A percentile compares a stretch with the other conserved stretches of the same genome.
These are phyloP conservation scores for Ammospiza nelsoni DNA, from an alignment of 2,113 vertebrate genomes.

Conservation along the genomic window DNA sequence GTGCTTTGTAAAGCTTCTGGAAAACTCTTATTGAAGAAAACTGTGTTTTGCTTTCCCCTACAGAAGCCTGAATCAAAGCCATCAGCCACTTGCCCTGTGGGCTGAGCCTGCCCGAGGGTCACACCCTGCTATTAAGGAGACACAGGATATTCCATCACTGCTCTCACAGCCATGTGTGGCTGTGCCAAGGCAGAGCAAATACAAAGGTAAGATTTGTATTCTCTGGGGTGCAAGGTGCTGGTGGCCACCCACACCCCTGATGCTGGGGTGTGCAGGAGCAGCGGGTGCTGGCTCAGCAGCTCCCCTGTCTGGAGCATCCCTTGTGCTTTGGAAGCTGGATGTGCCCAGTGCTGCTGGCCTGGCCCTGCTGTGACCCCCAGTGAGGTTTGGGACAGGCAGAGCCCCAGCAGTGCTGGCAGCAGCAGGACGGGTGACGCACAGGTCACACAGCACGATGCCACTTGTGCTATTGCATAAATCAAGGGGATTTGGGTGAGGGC, in stretches of 20 bases:
- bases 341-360: background rate
- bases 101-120: background rate
- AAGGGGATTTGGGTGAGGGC: background rate
- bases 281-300: background rate
- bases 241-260: background rate
- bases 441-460: background rate
- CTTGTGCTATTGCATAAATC: background rate
- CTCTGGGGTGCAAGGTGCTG: background rate
- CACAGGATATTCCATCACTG: rapidly evolving
- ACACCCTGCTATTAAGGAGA: background rate
- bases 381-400: rapidly evolving
- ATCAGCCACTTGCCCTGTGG: rapidly evolving
- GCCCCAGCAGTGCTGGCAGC: background rate
- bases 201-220: background rate
- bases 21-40: background rate
- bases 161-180: background rate
- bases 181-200: background rate
- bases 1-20: background rate
- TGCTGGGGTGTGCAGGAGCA: rapidly evolving
- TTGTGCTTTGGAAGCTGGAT: background rate
- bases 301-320: background rate
- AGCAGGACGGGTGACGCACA: rapidly evolving
- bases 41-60: background rate
- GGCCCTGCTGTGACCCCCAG: rapidly evolving
- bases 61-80: background rate